Evolutionary conservation across 2,797 vertebrate species (phyloP), one percentile per base, ranked within the genome.

Genomic region (Amblyopsis hoosieri): DNA sequence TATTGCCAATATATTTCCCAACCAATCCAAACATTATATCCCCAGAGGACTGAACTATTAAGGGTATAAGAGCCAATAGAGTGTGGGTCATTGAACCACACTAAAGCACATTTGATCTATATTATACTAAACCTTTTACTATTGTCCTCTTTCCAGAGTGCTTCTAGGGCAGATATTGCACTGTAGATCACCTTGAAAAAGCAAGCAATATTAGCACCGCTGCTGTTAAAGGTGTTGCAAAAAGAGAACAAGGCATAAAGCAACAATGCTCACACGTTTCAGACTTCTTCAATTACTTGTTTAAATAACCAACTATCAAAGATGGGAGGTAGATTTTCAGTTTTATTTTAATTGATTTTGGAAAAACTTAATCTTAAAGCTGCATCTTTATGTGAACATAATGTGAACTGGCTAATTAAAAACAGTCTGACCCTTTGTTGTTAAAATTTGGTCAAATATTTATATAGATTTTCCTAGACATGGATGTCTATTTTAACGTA

Each of bases 1-100:
- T 94, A 93, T 92, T 90, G 93, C 89, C 91, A 85, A 93, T 93
- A 94, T 93, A 93, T 93, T 92, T 92, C 82, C 85, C 77, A 81
- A 89, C 85, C 85, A 81, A 91, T 92, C 90, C 89, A 91, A 92
- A 91, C 85, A 92, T 91, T 90, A 90, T 90, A 87, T 85, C 89
- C 88, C 85, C 75, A 75, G 86, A 87, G 90, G 85, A 92, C 81
- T 69, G 78, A 87, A 88, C 87, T 90, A 89, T 90, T 92, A 91
- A 86, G 85, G 87, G 72, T 88, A 83, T 78, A 89, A 89, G 89
- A 91, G 88, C 90, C 72, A 76, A 86, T 88, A 88, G 86, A 90
- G 85, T 86, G 84, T 78, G 85, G 92, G 91, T 92, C 91, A 89
- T 71, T 90, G 91, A 93, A 90, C 92, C 82, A 74, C 87, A 90